Conservation (phyloP, 2,888 invertebrate species). For the Leptogaster cylindrica region DNA sequence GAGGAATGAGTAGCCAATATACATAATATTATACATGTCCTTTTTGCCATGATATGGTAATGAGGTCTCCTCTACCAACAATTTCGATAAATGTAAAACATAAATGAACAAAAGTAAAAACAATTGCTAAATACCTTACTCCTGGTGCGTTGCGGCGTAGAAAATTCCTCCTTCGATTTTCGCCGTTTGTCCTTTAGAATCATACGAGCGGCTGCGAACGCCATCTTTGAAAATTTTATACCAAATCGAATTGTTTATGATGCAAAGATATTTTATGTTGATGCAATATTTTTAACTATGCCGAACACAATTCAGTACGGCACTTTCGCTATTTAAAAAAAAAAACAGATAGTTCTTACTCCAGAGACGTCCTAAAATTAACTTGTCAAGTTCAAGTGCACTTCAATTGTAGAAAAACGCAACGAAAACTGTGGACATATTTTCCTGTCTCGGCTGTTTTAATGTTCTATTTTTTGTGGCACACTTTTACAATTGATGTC, state of each 20-base stretch:
- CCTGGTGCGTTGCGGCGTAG: slow-evolving; percentile 71
- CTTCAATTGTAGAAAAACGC: slow-evolving; percentile 10
- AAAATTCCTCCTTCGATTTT: slow-evolving; percentile 82
- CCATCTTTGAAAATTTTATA: slow-evolving; percentile 65
- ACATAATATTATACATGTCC: not conserved
- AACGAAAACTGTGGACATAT: slow-evolving; percentile 6
- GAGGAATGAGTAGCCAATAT: too few relatives aligned
- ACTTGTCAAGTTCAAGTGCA: slow-evolving; percentile 25
- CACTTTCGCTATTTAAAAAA: not conserved
- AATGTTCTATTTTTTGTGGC: slow-evolving; percentile 25
- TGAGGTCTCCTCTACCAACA: not conserved
- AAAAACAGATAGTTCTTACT: too few relatives aligned
- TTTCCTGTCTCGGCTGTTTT: not conserved
- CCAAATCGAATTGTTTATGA: not conserved
- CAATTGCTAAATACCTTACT: slow-evolving; percentile 78
- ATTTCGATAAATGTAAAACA: not conserved
- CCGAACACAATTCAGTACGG: not conserved
- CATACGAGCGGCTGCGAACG: slow-evolving; percentile 84
- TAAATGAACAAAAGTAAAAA: not conserved
- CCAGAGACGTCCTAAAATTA: not conserved
- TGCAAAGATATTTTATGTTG: too few relatives aligned
- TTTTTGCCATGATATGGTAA: too few relatives aligned
- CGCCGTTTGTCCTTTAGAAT: slow-evolving; percentile 82
- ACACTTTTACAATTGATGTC: slow-evolving; percentile 21
- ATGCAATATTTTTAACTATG: too few relatives aligned